Evolutionary conservation across 2,888 invertebrate species (phyloP).

Genomic region (Lumbricus terrestris): DNA sequence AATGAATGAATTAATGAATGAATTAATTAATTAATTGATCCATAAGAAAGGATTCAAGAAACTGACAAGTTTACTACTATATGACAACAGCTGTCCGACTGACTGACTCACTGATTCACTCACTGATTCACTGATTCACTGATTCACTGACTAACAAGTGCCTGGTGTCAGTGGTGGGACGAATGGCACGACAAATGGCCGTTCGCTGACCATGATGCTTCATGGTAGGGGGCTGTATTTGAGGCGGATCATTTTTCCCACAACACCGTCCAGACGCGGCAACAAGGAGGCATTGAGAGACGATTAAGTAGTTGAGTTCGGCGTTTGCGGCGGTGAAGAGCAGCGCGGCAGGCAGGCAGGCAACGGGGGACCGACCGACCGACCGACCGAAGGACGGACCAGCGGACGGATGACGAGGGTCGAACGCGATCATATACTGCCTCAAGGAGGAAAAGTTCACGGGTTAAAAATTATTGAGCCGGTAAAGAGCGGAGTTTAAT

Average conservation of each 20-base stretch:
- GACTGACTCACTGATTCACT: too few species aligned
- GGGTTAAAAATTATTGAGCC: not conserved
- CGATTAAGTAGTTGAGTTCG: slow-evolving; percentile 3
- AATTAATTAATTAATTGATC: too few species aligned
- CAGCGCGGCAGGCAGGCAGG: not conserved
- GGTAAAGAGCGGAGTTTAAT: not conserved
- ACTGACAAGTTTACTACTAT: too few species aligned
- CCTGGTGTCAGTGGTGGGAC: too few species aligned
- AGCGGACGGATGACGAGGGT: not conserved
- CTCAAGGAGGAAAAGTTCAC: not conserved
- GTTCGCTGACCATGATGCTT: too few species aligned
- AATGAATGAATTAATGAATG: too few species aligned
- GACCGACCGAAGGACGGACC: too few species aligned
- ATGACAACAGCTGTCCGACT: too few species aligned
- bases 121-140: too few species aligned
- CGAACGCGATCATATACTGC: not conserved
- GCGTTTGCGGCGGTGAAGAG: not conserved
- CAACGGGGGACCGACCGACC: not conserved
- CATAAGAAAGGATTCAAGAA: too few species aligned
- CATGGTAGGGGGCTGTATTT: not conserved
- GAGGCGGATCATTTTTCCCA: not conserved
- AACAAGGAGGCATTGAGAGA: not conserved
- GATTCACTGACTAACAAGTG: too few species aligned
- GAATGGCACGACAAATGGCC: too few species aligned
- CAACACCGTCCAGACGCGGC: not conserved